These are phyloP conservation scores for Sminthurinus signatus DNA, from an alignment of 1,140 invertebrate species.

Conservation along the genomic window DNA sequence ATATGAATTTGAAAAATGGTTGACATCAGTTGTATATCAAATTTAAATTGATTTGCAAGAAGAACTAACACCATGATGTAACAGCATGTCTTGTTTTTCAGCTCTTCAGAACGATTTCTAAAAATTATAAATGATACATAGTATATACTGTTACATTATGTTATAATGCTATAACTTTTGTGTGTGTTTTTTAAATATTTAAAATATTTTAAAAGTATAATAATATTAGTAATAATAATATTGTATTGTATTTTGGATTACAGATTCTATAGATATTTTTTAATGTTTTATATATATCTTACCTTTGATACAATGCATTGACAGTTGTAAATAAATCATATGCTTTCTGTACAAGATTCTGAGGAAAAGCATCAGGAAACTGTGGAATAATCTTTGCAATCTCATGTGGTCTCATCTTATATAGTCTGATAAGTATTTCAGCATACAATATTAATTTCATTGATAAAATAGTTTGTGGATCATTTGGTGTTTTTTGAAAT, in stretches of 20 bases:
- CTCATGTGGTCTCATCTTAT: conserved; percentile 18
- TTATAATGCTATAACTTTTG: not conserved
- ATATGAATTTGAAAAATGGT: conserved; percentile 38
- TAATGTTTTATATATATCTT: too few species aligned
- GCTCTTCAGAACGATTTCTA: conserved; percentile 15
- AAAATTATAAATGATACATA: too few species aligned
- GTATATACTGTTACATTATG: too few species aligned
- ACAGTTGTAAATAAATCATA: conserved; percentile 25
- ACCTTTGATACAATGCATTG: conserved; percentile 30
- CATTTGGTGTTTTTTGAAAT: conserved; percentile 11
- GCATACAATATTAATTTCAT: conserved; percentile 37
- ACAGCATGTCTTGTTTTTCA: conserved; percentile 34
- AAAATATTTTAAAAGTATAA: not conserved
- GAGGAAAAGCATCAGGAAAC: conserved; percentile 24
- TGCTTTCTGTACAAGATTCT: conserved; percentile 29
- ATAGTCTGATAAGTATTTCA: conserved; percentile 28
- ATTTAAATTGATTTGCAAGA: conserved; percentile 31
- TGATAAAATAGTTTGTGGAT: not conserved
- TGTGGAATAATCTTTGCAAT: conserved; percentile 20
- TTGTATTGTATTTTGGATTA: not conserved
- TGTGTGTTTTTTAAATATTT: not conserved
- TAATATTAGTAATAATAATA: not conserved
- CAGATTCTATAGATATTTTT: not conserved
- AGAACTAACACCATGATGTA: conserved; percentile 39
- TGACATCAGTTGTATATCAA: conserved; percentile 38